Percentiles rank a stretch among this genome's conserved stretches.
Evolutionary conservation across 1,140 invertebrate species (phyloP).

Genomic region (Dinoponera quadriceps): DNA sequence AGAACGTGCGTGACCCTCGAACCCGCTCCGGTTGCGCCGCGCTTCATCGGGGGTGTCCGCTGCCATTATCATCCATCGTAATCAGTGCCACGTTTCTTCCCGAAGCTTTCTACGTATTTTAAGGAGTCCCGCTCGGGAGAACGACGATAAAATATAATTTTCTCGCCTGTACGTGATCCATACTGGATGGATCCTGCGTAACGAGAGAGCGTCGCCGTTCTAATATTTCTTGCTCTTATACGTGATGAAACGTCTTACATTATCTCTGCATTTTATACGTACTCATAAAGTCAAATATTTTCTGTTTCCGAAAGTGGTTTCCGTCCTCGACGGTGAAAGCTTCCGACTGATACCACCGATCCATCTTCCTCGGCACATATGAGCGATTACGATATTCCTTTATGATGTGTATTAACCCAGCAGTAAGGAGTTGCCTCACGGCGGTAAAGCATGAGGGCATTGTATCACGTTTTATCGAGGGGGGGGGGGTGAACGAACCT

Average conservation of each 20-base stretch:
- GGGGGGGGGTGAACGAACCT: background rate
- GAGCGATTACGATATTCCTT: slow-evolving; percentile 3
- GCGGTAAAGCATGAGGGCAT: background rate
- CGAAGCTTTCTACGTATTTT: slow-evolving; percentile 56
- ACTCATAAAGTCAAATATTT: slow-evolving; percentile 1
- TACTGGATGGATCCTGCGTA: slow-evolving; percentile 1
- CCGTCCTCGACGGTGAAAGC: background rate
- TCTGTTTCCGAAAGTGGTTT: slow-evolving; percentile 33
- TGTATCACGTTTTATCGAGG: slow-evolving; percentile 9
- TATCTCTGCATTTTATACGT: background rate
- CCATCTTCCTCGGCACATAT: background rate
- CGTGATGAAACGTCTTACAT: background rate
- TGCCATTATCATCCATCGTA: slow-evolving; percentile 60
- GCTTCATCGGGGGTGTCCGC: slow-evolving; percentile 52
- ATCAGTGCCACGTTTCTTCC: slow-evolving; percentile 57
- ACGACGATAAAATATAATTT: slow-evolving; percentile 59
- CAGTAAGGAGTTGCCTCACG: background rate
- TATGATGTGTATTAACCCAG: background rate
- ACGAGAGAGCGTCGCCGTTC: background rate
- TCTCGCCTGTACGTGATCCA: slow-evolving; percentile 42
- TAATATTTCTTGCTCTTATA: background rate
- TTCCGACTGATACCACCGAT: background rate
- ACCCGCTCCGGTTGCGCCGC: slow-evolving; percentile 31
- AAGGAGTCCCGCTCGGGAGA: slow-evolving; percentile 32
- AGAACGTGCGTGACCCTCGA: slow-evolving; percentile 45